Base-by-base conservation (phyloP, 2,888 invertebrate genomes). In the Argyresthia albistria region DNA sequence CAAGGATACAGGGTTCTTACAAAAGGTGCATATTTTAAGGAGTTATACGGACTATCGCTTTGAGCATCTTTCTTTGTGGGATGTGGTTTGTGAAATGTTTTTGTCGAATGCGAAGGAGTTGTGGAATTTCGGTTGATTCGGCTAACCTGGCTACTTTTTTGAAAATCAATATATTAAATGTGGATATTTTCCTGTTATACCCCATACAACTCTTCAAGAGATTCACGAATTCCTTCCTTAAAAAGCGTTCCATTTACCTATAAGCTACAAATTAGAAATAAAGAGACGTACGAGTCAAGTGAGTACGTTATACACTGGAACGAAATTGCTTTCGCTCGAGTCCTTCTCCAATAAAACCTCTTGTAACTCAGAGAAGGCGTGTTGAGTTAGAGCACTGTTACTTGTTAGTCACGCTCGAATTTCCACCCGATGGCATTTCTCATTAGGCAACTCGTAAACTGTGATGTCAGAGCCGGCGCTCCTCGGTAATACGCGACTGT, bases 371-470 rank as follows among this genome's bases (percentile, higher is more conserved):
- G 46, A 9, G 53, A 51, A 48, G 53, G 59, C 46, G 59, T 54
- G 57, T 56, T 61, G 56, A 63, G 60, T 60, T 59, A 65, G 61
- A 65, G 62, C 65, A 60, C 65, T 62, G 66, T 63, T 66, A 66
- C 73, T 70, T 67, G 68, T 69, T 70, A 76, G 76, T 75, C 75
- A 76, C 74, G 73, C 68, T 65, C 67, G 65, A 69, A 65, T 69
- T 70, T 67, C 64, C 59, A 51, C 56, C 56, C 62, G 64, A 74
- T 71, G 70, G 73, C 70, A 72, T 76, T 72, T 76, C 80, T 80
- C 79, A 83, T 84, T 82, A 83, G 71, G 65, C 62, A 61, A 65
- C 64, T 76, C 80, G 72, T 83, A 80, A 83, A 83, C 74, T 80
- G 77, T 73, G 73, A 76, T 72, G 73, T 67, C 67, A 73, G 77